These are phyloP conservation scores for Chroicocephalus ridibundus DNA, from an alignment of 2,113 vertebrate species.

Conservation along the genomic window DNA sequence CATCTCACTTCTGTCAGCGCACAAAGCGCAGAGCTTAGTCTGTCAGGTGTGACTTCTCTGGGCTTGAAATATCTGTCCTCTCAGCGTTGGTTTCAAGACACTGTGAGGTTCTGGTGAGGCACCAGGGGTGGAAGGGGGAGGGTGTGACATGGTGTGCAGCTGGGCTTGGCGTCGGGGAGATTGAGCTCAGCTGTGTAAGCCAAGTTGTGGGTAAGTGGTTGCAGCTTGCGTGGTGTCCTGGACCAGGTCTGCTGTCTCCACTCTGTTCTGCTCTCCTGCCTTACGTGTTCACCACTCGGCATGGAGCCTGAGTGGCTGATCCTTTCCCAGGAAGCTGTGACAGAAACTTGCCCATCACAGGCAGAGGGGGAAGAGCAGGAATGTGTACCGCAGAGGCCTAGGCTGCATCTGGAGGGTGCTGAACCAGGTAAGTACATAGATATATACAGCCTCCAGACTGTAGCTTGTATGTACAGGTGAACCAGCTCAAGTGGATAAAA, in stretches of 20 bases:
- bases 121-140: not conserved
- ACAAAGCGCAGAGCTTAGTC: not conserved
- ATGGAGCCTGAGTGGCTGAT: not conserved
- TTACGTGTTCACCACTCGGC: not conserved
- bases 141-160: not conserved
- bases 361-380: not conserved
- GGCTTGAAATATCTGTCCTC: not conserved
- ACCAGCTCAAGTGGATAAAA: not conserved
- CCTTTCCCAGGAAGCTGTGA: not conserved
- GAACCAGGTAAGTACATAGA: not conserved
- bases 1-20: not conserved
- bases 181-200: not conserved
- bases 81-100: not conserved
- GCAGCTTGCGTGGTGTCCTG: not conserved
- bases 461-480: not conserved
- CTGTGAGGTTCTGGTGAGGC: not conserved
- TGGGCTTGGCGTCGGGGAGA: rapidly evolving
- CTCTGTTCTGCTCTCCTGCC: not conserved
- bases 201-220: not conserved
- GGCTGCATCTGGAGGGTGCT: not conserved
- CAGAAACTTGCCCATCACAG: not conserved
- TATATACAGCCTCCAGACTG: not conserved
- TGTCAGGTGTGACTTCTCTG: not conserved
- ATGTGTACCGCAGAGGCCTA: rapidly evolving
- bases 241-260: not conserved